Percentiles rank a stretch among this genome's conserved stretches.
These are phyloP conservation scores for Meriones psammophilus DNA, from an alignment of 2,797 vertebrate genomes.

Conservation along the genomic window DNA sequence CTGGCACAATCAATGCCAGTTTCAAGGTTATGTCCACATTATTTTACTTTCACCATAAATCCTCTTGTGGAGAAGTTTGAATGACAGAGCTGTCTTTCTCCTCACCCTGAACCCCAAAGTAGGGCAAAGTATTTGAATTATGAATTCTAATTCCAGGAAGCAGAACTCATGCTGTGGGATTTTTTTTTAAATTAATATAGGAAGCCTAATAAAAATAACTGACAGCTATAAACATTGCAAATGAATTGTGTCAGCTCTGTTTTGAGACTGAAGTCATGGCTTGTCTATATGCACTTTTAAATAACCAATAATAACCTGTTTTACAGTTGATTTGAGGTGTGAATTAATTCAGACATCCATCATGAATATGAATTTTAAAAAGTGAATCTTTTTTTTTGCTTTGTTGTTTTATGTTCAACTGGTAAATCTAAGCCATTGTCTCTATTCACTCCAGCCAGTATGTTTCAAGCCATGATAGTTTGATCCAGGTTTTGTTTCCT, in stretches of 20 bases:
- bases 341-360: not conserved
- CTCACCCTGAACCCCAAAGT: not conserved
- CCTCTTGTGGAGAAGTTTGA: slow-evolving; percentile 32
- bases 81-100: not conserved
- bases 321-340: not conserved
- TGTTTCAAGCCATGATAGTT: not conserved
- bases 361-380: not conserved
- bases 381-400: slow-evolving; percentile 11
- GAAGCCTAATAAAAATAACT: slow-evolving; percentile 2
- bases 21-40: not conserved
- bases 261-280: not conserved
- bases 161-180: not conserved
- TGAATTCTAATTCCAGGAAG: slow-evolving; percentile 38
- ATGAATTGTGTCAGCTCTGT: not conserved
- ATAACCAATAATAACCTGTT: not conserved
- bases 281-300: not conserved
- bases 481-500: slow-evolving; percentile 68
- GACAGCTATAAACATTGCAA: slow-evolving; percentile 8
- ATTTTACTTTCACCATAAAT: slow-evolving; percentile 27
- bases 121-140: not conserved
- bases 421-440: slow-evolving; percentile 41
- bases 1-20: not conserved
- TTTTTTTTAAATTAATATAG: not conserved
- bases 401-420: slow-evolving; percentile 52
- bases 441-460: not conserved